These are phyloP conservation scores for Pollimyrus isidori DNA, from an alignment of 2,113 vertebrate genomes.

Conservation along the genomic window DNA sequence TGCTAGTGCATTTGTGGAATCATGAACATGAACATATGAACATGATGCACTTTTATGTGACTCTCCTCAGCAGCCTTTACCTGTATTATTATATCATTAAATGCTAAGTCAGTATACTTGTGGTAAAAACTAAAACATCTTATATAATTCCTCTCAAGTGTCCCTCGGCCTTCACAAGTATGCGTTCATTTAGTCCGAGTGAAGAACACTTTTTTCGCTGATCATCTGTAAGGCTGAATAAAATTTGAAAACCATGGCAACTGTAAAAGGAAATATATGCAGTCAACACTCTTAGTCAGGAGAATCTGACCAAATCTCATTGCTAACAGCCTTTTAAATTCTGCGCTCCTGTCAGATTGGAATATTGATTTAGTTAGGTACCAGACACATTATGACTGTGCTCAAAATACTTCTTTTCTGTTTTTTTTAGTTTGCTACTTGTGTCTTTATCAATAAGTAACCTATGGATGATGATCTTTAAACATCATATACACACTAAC, in stretches of 20 bases:
- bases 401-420: not conserved
- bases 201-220: not conserved
- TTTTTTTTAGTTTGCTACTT: not conserved
- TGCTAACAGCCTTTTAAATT: not conserved
- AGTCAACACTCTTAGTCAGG: not conserved
- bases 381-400: not conserved
- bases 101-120: not conserved
- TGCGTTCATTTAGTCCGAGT: not conserved
- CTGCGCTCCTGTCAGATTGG: not conserved
- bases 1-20: not conserved
- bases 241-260: not conserved
- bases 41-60: not conserved
- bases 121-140: not conserved
- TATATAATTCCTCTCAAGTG: not conserved
- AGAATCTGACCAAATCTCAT: not conserved
- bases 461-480: not conserved
- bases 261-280: not conserved
- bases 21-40: not conserved
- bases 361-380: not conserved
- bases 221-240: not conserved
- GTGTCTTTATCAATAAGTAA: not conserved
- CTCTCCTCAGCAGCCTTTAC: not conserved
- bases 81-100: not conserved
- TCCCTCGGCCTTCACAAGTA: not conserved
- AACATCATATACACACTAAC: conserved; percentile 11